These are phyloP conservation scores for Smittia aterrima DNA, from an alignment of 2,888 invertebrate species.

Conservation along the genomic window DNA sequence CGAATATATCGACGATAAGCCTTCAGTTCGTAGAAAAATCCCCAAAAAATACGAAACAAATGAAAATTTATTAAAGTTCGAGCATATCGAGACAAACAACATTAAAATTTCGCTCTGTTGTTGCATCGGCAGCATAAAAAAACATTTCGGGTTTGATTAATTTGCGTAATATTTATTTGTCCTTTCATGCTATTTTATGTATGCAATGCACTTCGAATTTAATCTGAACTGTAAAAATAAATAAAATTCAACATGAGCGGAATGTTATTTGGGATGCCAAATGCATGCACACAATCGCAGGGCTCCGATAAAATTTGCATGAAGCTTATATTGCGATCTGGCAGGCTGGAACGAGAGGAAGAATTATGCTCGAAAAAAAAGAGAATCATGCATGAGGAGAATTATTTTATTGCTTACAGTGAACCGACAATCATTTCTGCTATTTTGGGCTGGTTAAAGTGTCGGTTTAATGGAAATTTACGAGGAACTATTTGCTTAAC, in stretches of 20 bases:
- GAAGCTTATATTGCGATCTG: neutral
- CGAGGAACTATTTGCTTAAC: slow-evolving; percentile 27
- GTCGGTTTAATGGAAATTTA: slow-evolving; percentile 35
- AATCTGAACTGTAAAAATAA: slow-evolving; percentile 23
- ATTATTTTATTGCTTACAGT: slow-evolving; percentile 16
- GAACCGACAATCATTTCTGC: slow-evolving; percentile 9
- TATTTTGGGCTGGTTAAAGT: neutral
- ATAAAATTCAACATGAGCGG: neutral
- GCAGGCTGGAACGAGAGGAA: neutral
- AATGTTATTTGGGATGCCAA: neutral
- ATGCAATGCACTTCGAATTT: neutral
- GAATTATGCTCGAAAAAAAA: neutral
- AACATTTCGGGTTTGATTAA: neutral
- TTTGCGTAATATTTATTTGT: slow-evolving; percentile 14
- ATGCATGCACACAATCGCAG: neutral
- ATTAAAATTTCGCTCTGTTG: no score
- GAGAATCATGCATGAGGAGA: neutral
- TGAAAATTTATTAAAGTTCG: no score
- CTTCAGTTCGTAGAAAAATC: no score
- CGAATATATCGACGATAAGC: no score
- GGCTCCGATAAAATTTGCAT: slow-evolving; percentile 3
- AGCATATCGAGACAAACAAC: no score
- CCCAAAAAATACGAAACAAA: no score
- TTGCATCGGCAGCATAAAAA: no score
- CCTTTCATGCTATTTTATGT: neutral